Evolutionary conservation across 2,888 invertebrate species (phyloP).

Genomic region (Aporophyla nigra): DNA sequence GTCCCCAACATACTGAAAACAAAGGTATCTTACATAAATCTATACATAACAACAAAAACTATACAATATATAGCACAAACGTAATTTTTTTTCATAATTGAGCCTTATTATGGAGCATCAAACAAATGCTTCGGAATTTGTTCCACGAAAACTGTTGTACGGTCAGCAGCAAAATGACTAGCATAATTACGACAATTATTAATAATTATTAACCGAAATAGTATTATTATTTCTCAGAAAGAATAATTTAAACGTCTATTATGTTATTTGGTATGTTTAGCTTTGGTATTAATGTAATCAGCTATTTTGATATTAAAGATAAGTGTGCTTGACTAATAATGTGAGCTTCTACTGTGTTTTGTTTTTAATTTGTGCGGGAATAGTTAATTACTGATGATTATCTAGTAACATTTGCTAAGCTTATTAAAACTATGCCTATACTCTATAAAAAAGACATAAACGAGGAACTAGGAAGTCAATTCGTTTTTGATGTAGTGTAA

Average conservation of each 20-base stretch:
- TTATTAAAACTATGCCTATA: not conserved
- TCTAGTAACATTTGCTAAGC: not conserved
- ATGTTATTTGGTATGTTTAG: conserved; percentile 75
- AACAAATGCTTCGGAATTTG: conserved; percentile 89
- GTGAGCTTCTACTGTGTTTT: conserved; percentile 19
- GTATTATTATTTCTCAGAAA: conserved; percentile 74
- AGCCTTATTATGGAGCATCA: conserved; percentile 89
- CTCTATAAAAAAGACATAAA: conserved; percentile 13
- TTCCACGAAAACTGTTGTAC: conserved; percentile 88
- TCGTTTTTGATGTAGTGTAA: not conserved
- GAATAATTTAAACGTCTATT: conserved; percentile 74
- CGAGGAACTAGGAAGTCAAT: not conserved
- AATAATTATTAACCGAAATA: conserved; percentile 82
- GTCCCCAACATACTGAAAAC: too few relatives aligned
- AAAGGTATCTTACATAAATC: conserved; percentile 45
- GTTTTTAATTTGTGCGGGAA: conserved; percentile 29
- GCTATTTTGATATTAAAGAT: conserved; percentile 43
- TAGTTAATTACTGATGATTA: not conserved
- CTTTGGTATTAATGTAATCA: conserved; percentile 69
- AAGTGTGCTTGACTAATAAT: conserved; percentile 36
- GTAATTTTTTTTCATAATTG: conserved; percentile 87
- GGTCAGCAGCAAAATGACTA: conserved; percentile 84
- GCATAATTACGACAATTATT: conserved; percentile 85
- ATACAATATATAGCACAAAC: conserved; percentile 73
- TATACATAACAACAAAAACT: conserved; percentile 40